These are phyloP conservation scores for Branchipolynoe longqiensis DNA, from an alignment of 2,888 invertebrate genomes.

Conservation along the genomic window DNA sequence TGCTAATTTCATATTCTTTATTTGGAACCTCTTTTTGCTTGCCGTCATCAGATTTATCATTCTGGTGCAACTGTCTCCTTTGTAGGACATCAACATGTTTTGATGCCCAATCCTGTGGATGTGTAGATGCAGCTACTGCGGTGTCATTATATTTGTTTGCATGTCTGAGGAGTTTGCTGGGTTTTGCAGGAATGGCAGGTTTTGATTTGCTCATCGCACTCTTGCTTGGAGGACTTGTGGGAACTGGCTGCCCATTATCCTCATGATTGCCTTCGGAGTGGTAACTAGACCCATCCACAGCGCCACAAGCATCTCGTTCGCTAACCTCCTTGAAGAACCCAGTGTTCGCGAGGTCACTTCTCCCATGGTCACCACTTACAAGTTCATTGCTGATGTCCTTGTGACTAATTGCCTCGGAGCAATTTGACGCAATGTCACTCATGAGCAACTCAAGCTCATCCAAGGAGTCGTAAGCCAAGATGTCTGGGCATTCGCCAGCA, in stretches of 20 bases:
- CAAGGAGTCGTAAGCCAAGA: constrained; percentile 25
- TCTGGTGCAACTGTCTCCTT: too few relatives aligned
- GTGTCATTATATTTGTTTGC: too few relatives aligned
- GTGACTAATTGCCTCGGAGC: neutral
- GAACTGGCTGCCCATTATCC: neutral
- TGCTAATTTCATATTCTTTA: neutral
- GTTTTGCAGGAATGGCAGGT: constrained; percentile 5
- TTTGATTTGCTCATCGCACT: neutral
- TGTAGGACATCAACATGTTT: too few relatives aligned
- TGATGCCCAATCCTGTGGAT: too few relatives aligned
- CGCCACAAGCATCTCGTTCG: constrained; percentile 42
- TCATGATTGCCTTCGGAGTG: constrained; percentile 37
- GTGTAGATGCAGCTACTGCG: too few relatives aligned
- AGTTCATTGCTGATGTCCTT: neutral
- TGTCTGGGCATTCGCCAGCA: neutral
- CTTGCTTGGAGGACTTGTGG: neutral
- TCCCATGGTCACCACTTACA: neutral
- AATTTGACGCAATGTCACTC: neutral
- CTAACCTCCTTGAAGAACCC: neutral
- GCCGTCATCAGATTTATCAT: neutral
- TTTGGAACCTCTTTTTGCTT: neutral
- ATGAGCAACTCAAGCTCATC: constrained; percentile 30
- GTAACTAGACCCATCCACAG: constrained; percentile 36
- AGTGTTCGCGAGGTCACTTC: neutral
- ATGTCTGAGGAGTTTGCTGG: neutral